A percentile compares a stretch with the other conserved stretches of the same genome.
These are phyloP conservation scores for Neodiprion virginianus DNA, from an alignment of 1,140 invertebrate species.

Conservation along the genomic window DNA sequence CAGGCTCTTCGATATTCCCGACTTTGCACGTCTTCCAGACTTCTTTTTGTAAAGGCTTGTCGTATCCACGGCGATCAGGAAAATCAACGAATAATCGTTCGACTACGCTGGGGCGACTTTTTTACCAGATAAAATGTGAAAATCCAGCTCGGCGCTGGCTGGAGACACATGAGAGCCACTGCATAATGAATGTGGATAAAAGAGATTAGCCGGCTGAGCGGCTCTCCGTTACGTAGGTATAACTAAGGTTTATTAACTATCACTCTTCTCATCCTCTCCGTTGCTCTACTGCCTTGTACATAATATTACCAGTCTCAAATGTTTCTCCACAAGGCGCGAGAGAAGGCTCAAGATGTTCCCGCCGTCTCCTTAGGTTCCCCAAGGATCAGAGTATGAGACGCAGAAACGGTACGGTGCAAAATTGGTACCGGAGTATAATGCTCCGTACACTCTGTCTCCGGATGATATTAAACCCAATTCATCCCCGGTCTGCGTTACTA, in stretches of 20 bases:
- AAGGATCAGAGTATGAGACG: background rate
- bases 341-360: background rate
- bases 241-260: constrained; percentile 50
- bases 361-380: background rate
- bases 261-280: constrained; percentile 18
- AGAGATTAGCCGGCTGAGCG: constrained; percentile 48
- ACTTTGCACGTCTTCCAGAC: too few species aligned
- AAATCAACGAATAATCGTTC: too few species aligned
- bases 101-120: too few species aligned
- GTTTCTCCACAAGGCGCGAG: background rate
- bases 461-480: background rate
- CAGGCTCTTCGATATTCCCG: too few species aligned
- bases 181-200: constrained; percentile 51
- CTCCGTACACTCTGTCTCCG: background rate
- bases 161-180: constrained; percentile 36
- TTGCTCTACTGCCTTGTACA: constrained; percentile 11
- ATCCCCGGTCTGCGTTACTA: background rate
- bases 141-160: too few species aligned
- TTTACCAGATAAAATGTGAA: too few species aligned
- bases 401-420: background rate
- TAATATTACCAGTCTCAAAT: background rate
- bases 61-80: too few species aligned
- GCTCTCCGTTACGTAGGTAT: constrained; percentile 38
- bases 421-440: background rate
- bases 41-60: too few species aligned